Evolutionary conservation across 2,113 vertebrate genomes (phyloP).

Genomic region (Chamaea fasciata): DNA sequence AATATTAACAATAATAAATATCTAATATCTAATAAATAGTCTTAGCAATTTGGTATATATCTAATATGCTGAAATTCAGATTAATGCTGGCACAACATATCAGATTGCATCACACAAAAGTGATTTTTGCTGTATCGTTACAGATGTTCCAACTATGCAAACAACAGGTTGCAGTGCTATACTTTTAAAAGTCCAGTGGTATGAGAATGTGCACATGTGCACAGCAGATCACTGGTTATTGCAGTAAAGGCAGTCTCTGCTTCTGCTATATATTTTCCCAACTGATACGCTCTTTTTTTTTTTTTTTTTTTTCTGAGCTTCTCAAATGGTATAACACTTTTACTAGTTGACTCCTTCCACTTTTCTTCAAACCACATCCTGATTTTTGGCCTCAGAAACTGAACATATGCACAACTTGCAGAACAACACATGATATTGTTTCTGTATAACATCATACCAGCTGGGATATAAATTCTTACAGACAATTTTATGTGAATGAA

Average conservation of each 20-base stretch:
- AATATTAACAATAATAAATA: neutral
- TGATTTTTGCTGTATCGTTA: neutral
- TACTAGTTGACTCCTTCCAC: slow-evolving; percentile 48
- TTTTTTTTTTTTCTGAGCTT: neutral
- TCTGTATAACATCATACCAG: slow-evolving; percentile 60
- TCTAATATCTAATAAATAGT: neutral
- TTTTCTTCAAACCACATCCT: slow-evolving; percentile 57
- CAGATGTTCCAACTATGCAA: neutral
- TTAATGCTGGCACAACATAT: neutral
- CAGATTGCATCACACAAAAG: neutral
- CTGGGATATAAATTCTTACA: slow-evolving; percentile 63
- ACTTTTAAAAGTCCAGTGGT: neutral
- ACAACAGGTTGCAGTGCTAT: neutral
- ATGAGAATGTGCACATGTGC: neutral
- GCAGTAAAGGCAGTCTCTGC: neutral
- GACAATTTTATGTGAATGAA: slow-evolving; percentile 65
- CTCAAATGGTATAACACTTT: slow-evolving; percentile 54
- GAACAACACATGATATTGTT: slow-evolving; percentile 56
- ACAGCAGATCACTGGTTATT: slow-evolving; percentile 36
- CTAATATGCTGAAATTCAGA: neutral
- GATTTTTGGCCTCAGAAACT: slow-evolving; percentile 56
- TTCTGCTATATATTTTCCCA: slow-evolving; percentile 13
- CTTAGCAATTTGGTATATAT: neutral
- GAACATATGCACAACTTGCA: slow-evolving; percentile 52
- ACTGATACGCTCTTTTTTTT: neutral